Conservation (phyloP, 2,888 invertebrate genomes). For the Drosophila formosana region DNA sequence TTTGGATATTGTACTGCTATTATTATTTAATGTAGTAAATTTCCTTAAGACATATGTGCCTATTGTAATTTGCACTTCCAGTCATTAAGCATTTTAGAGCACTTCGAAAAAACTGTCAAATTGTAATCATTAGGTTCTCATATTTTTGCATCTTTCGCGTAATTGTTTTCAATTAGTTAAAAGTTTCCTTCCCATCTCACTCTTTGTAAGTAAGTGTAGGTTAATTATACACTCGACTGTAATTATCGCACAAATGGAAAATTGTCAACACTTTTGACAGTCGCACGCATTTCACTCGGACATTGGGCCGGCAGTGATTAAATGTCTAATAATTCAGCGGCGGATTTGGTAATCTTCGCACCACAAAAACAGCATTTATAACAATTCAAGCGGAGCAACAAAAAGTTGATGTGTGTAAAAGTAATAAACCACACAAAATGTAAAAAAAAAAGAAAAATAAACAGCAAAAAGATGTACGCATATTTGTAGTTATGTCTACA, state of each 20-base stretch:
- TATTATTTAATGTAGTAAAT: not conserved
- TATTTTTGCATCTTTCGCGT: conserved; percentile 44
- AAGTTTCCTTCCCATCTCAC: not conserved
- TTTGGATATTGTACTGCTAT: not conserved
- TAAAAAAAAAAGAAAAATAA: conserved; percentile 34
- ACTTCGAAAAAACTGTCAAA: conserved; percentile 25
- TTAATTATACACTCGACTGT: conserved; percentile 52
- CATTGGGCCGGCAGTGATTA: conserved; percentile 44
- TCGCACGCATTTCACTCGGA: conserved; percentile 22
- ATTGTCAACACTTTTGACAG: conserved; percentile 24
- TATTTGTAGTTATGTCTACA: not conserved
- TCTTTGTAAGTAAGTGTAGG: conserved; percentile 9
- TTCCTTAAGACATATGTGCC: not conserved
- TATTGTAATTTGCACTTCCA: not conserved
- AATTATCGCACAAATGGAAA: conserved; percentile 19
- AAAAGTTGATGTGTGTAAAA: conserved; percentile 48
- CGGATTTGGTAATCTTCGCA: conserved; percentile 66
- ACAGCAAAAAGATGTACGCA: conserved; percentile 13
- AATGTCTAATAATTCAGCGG: conserved; percentile 56
- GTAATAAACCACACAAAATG: conserved; percentile 50
- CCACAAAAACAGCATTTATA: conserved; percentile 28
- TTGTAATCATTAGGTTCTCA: conserved; percentile 28
- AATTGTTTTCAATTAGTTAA: conserved; percentile 63
- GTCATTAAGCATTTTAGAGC: conserved; percentile 11
- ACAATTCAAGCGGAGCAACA: conserved; percentile 33